These are phyloP conservation scores for Drosophila tani DNA, from an alignment of 1,140 invertebrate species.

Conservation along the genomic window DNA sequence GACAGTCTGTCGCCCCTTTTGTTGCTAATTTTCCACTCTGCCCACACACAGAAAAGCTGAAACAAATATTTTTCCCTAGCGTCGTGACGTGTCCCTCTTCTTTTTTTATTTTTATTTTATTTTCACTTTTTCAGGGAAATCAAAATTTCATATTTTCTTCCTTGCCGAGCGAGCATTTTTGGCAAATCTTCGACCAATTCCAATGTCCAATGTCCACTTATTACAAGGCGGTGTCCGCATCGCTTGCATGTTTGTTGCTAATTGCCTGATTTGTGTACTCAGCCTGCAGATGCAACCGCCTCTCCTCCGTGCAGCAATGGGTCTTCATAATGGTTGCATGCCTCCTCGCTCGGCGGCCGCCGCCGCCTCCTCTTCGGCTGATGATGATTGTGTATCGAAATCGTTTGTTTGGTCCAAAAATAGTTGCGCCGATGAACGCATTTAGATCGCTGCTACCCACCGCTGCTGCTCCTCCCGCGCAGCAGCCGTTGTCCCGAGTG, in stretches of 20 bases:
- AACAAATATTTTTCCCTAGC: slow-evolving; percentile 31
- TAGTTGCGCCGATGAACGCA: slow-evolving; percentile 75
- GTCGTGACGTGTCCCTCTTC: slow-evolving; percentile 51
- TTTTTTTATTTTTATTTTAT: slow-evolving; percentile 29
- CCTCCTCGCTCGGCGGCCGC: slow-evolving; percentile 12
- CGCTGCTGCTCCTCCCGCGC: slow-evolving; percentile 5
- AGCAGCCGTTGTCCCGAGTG: slow-evolving; percentile 21
- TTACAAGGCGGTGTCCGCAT: slow-evolving; percentile 75
- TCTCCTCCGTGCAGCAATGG: slow-evolving; percentile 39
- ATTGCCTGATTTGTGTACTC: slow-evolving; percentile 71
- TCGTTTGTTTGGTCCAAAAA: slow-evolving; percentile 80
- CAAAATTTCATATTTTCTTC: slow-evolving; percentile 37
- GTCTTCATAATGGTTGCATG: slow-evolving; percentile 61
- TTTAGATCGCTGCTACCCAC: slow-evolving; percentile 65
- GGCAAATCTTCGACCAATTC: slow-evolving; percentile 67
- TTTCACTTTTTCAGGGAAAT: slow-evolving; percentile 48
- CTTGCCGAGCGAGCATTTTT: slow-evolving; percentile 41
- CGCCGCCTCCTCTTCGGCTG: slow-evolving; percentile 20
- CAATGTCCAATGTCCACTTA: slow-evolving; percentile 77
- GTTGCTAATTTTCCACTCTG: slow-evolving; percentile 71
- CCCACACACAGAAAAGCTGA: slow-evolving; percentile 56
- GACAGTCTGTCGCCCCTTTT: slow-evolving; percentile 32
- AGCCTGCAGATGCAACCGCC: background rate
- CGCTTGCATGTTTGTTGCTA: slow-evolving; percentile 73
- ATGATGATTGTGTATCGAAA: slow-evolving; percentile 64